phyloP scores from a whole-genome alignment of 2,888 invertebrate species.

The Eristalinus aeneus region DNA sequence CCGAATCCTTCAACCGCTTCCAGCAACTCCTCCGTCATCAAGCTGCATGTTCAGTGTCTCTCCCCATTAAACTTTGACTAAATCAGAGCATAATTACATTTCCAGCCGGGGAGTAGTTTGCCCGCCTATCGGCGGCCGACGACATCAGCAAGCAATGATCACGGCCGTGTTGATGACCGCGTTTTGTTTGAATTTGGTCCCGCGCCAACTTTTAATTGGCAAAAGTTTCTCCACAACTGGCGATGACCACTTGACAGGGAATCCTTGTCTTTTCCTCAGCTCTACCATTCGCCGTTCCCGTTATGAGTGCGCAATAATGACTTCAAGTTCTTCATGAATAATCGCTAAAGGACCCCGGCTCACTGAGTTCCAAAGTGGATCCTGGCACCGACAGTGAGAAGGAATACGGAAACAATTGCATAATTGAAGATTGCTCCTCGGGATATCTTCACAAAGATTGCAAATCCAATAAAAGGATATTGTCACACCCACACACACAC shows the following conservation, averaged over 20 bases:
- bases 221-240: conserved; percentile 14
- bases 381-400: not conserved
- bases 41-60: not conserved
- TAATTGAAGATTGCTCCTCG: conserved; percentile 28
- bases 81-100: conserved; percentile 12
- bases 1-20: conserved; percentile 15
- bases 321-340: not conserved
- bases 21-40: not conserved
- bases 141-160: not conserved
- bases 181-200: conserved; percentile 14
- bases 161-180: not conserved
- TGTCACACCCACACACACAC: not conserved
- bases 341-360: not conserved
- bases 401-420: conserved; percentile 12
- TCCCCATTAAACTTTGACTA: conserved; percentile 34
- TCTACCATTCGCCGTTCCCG: not conserved
- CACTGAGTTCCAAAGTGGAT: not conserved
- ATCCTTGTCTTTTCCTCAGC: not conserved
- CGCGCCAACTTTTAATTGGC: conserved; percentile 43
- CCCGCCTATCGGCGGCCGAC: not conserved
- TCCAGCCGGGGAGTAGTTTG: not conserved
- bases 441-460: conserved; percentile 18
- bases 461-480: conserved; percentile 35
- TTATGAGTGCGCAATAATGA: not conserved
- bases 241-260: conserved; percentile 36